Conservation (phyloP, 2,797 vertebrate genomes). For the Acanthopagrus latus region DNA sequence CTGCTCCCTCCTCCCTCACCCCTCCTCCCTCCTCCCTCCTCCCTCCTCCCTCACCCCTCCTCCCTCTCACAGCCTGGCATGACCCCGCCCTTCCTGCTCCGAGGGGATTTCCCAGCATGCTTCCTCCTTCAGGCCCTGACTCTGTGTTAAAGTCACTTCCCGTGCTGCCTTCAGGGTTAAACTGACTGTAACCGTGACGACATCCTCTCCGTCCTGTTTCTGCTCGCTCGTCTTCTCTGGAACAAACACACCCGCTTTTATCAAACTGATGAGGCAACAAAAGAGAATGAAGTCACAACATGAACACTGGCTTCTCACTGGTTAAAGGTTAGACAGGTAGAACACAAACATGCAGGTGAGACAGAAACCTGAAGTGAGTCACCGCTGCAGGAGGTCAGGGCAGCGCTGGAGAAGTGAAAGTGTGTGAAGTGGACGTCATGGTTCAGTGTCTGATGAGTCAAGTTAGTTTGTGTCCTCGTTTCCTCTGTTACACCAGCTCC, state of each 20-base stretch:
- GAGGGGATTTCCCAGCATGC: slow-evolving; percentile 64
- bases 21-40: no score
- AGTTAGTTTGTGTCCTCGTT: background rate
- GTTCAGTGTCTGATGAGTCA: background rate
- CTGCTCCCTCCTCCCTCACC: background rate
- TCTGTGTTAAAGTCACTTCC: background rate
- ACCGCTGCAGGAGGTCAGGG: background rate
- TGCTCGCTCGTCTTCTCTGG: background rate
- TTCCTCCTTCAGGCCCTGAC: background rate
- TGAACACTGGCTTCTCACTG: no score
- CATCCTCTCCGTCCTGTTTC: background rate
- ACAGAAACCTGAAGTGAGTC: background rate
- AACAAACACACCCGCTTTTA: background rate
- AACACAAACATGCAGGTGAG: no score
- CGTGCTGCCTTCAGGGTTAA: background rate
- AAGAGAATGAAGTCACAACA: no score
- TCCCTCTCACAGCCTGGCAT: slow-evolving; percentile 18
- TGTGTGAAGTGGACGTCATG: background rate
- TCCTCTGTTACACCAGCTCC: background rate
- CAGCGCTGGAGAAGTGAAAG: background rate
- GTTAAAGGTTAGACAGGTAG: no score
- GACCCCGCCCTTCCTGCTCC: slow-evolving; percentile 54
- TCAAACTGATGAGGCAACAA: no score
- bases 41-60: background rate
- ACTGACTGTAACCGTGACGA: background rate